Conservation (phyloP, 1,140 invertebrate genomes). For the Bombus waltoni region DNA sequence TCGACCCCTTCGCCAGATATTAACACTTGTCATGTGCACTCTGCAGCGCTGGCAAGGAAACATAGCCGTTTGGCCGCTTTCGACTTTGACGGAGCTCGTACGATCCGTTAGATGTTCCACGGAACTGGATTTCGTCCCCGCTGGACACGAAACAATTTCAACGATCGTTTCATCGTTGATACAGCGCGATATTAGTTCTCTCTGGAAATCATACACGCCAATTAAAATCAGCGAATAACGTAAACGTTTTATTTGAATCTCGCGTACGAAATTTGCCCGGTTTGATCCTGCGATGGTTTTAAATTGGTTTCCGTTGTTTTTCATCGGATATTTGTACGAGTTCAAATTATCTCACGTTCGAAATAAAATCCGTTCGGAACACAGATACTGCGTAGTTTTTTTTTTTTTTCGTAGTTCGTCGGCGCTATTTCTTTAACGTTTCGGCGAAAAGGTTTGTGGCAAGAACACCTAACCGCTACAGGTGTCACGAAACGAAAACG, state of each 20-base stretch:
- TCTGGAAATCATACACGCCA: not conserved
- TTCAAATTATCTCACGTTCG: not conserved
- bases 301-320: not conserved
- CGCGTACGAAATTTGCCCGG: no score
- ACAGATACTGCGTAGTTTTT: no score
- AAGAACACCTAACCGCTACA: not conserved
- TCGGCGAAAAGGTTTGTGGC: not conserved
- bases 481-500: not conserved
- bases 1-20: conserved; percentile 32
- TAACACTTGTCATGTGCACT: conserved; percentile 54
- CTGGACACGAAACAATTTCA: no score
- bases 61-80: conserved; percentile 4
- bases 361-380: not conserved
- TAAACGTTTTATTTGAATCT: not conserved
- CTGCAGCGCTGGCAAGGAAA: conserved; percentile 33
- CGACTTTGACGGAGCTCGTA: conserved; percentile 44
- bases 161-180: conserved; percentile 14
- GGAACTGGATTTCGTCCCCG: not conserved
- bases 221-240: not conserved
- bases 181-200: not conserved
- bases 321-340: not conserved
- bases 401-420: not conserved
- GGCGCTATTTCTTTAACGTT: no score
- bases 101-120: conserved; percentile 22
- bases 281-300: not conserved